These are phyloP conservation scores for Clistopyga incitator DNA, from an alignment of 2,888 invertebrate species.

Conservation along the genomic window DNA sequence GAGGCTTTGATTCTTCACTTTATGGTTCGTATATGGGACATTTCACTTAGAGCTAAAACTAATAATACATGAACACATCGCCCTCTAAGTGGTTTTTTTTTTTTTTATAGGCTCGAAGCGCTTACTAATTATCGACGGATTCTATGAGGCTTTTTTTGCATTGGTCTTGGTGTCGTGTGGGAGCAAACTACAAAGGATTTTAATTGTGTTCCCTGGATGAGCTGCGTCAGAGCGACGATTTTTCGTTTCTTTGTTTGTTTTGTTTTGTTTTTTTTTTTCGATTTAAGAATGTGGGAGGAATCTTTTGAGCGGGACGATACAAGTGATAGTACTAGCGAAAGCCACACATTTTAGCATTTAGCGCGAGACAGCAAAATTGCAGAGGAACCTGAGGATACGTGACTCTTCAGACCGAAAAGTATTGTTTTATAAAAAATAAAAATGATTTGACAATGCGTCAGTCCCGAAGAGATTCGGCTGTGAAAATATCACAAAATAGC, in stretches of 20 bases:
- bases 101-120: constrained; percentile 52
- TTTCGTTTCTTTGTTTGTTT: too few species aligned
- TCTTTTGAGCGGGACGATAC: constrained; percentile 39
- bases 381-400: background rate
- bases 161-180: constrained; percentile 37
- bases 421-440: background rate
- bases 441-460: background rate
- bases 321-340: constrained; percentile 31
- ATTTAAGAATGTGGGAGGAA: constrained; percentile 1
- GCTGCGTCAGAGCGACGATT: constrained; percentile 70
- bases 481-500: background rate
- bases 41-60: constrained; percentile 72
- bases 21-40: constrained; percentile 44
- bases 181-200: constrained; percentile 53
- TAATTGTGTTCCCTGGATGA: constrained; percentile 69
- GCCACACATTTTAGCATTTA: constrained; percentile 26
- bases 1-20: constrained; percentile 24
- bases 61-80: constrained; percentile 76
- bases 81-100: constrained; percentile 73
- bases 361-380: background rate
- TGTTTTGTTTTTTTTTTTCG: too few species aligned
- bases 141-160: constrained; percentile 67
- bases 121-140: constrained; percentile 71
- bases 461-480: background rate
- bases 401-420: constrained; percentile 19